Evolutionary conservation across 2,113 vertebrate genomes (phyloP), one percentile per base, ranked within the genome.

Genomic region (Xenopus borealis): DNA sequence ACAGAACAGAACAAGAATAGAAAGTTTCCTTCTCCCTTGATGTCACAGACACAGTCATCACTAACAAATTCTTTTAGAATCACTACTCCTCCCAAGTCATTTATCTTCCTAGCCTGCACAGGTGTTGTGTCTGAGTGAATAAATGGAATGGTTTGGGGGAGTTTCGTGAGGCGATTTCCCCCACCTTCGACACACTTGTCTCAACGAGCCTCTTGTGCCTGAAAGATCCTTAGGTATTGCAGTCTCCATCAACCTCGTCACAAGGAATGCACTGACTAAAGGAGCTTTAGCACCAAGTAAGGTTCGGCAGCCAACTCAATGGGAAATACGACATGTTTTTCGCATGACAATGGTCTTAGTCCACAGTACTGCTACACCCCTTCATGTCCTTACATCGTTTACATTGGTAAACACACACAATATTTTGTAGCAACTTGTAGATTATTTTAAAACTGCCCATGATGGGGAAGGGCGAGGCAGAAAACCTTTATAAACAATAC

Each of bases 181-280:
- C 74, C 74, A 76, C 74, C 74, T 76, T 69, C 52, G 13, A 64
- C 59, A 70, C 74, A 64, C 74, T 75, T 75, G 74, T 76, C 74
- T 76, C 58, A 76, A 76, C 67, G 66, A 76, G 74, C 74, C 66
- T 76, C 59, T 59, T 76, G 74, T 57, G 50, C 67, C 74, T 75
- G 23, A 75, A 69, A 69, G 62, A 53, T 45, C 23, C 50, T 63
- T 76, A 61, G 53, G 62, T 70, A 76, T 64, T 70, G 10, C 10
- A 33, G 14, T 69, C 74, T 70, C 58, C 74, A 64, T 66, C 61
- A 64, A 62, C 66, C 50, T 45, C 63, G 59, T 67, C 65, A 47
- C 30, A 27, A 52, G 11, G 59, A 27, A 50, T 69, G 44, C 19
- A 75, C 61, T 75, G 73, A 75, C 66, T 70, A 57, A 70, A 70